Conservation (phyloP, 2,113 vertebrate genomes). For the Hirundichthys speculiger region DNA sequence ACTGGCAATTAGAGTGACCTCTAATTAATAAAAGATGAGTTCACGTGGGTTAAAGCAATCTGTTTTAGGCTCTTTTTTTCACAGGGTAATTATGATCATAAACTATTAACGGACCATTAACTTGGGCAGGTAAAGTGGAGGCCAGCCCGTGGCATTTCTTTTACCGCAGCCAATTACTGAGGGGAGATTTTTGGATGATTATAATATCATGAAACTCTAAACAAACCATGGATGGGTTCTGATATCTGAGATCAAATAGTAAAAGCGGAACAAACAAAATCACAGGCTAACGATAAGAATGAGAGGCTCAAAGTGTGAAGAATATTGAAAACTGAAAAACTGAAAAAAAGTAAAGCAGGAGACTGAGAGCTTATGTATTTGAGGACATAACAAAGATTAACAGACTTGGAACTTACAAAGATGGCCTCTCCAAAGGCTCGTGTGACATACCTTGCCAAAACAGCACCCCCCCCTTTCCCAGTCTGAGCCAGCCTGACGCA, state of each 20-base stretch:
- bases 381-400: slow-evolving; percentile 55
- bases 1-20: slow-evolving; percentile 74
- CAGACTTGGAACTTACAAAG: slow-evolving; percentile 32
- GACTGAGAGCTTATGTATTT: slow-evolving; percentile 34
- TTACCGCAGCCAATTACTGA: slow-evolving; percentile 49
- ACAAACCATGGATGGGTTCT: slow-evolving; percentile 26
- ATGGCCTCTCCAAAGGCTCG: slow-evolving; percentile 45
- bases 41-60: slow-evolving; percentile 77
- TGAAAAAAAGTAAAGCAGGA: slow-evolving; percentile 19
- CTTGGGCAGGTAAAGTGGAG: slow-evolving; percentile 65
- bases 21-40: slow-evolving; percentile 76
- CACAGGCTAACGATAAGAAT: background rate
- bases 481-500: slow-evolving; percentile 68
- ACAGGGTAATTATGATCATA: slow-evolving; percentile 75
- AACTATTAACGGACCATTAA: slow-evolving; percentile 78
- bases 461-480: slow-evolving; percentile 47
- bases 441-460: slow-evolving; percentile 61
- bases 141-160: slow-evolving; percentile 58
- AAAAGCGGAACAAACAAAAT: background rate
- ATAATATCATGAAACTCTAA: slow-evolving; percentile 35
- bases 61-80: slow-evolving; percentile 53
- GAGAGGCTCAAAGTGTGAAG: background rate
- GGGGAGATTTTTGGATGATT: slow-evolving; percentile 39
- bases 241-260: background rate
- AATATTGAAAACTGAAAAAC: slow-evolving; percentile 23